Evolutionary conservation across 2,797 vertebrate species (phyloP), one percentile per base, ranked within the genome.

Genomic region (Miichthys miiuy): DNA sequence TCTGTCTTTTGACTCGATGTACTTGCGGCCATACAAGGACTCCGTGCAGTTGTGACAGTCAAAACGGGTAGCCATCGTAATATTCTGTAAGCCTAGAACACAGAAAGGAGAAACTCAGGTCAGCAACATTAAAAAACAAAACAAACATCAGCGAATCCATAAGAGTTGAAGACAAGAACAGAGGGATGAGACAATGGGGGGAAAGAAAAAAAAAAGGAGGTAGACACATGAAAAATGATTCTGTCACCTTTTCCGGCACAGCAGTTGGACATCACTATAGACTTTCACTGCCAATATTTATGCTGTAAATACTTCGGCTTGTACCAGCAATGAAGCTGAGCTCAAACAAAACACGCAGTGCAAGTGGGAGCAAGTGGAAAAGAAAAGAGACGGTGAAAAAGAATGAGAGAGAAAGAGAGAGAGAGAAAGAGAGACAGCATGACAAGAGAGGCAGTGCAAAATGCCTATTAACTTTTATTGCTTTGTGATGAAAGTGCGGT

Each of bases 1-100:
- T 47, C 95, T 96, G 0, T 96, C 95, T 42, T 99, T 97, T 0
- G 96, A 94, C 92, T 99, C 97, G 93, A 99, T 99, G 94, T 99
- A 99, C 93, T 99, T 99, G 90, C 98, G 97, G 57, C 98, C 98
- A 0, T 99, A 99, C 75, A 99, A 85, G 78, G 98, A 98, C 93
- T 99, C 98, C 80, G 97, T 98, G 93, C 98, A 99, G 93, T 97
- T 96, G 87, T 96, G 96, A 65, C 98, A 99, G 92, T 99, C 97
- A 6, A 99, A 99, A 23, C 96, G 95, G 84, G 99, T 98, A 0
- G 97, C 97, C 98, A 99, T 99, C 47, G 90, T 96, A 87, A 42
- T 9, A 57, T 60, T 61, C 60, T 81, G 67, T 21, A 67, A 82
- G 6, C 74, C 79, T 84, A 67, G 13, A 85, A 86, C 75, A 79